These are phyloP conservation scores for Drosophila gunungcola DNA, from an alignment of 1,140 invertebrate species.

Conservation along the genomic window DNA sequence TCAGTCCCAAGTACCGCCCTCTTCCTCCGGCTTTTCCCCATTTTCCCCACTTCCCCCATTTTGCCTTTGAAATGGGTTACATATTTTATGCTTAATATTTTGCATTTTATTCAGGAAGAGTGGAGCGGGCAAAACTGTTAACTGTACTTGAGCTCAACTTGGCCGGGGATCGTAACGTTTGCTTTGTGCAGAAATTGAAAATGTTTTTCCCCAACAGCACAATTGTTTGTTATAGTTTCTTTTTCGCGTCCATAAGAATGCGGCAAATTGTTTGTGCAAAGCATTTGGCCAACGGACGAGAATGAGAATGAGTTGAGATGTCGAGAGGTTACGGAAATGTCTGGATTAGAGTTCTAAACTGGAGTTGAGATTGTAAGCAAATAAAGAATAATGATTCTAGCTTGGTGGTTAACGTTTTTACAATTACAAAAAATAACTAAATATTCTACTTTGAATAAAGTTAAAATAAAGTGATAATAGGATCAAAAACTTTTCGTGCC, in stretches of 20 bases:
- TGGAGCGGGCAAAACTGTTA: slow-evolving; percentile 42
- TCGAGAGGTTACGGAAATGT: slow-evolving; percentile 1
- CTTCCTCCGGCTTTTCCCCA: neutral
- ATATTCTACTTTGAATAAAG: no score
- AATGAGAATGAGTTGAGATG: slow-evolving; percentile 31
- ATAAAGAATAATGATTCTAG: neutral
- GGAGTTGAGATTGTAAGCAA: neutral
- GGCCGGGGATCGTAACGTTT: slow-evolving; percentile 34
- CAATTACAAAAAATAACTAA: neutral
- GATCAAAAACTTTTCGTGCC: no score
- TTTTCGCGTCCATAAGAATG: slow-evolving; percentile 18
- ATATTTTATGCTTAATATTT: slow-evolving; percentile 84
- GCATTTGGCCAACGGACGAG: slow-evolving; percentile 11
- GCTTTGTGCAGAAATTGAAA: slow-evolving; percentile 66
- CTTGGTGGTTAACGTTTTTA: neutral
- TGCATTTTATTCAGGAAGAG: slow-evolving; percentile 72
- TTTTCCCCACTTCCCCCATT: slow-evolving; percentile 4
- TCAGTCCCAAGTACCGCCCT: slow-evolving; percentile 35
- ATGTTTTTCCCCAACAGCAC: slow-evolving; percentile 43
- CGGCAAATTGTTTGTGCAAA: slow-evolving; percentile 42
- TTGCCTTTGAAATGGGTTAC: slow-evolving; percentile 78
- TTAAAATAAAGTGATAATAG: no score
- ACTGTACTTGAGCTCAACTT: slow-evolving; percentile 64
- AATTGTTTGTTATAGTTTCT: slow-evolving; percentile 53
- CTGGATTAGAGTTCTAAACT: neutral